Percentiles rank a stretch among this genome's conserved stretches.
Evolutionary conservation across 2,113 vertebrate species (phyloP).

Genomic region (Neotoma lepida): DNA sequence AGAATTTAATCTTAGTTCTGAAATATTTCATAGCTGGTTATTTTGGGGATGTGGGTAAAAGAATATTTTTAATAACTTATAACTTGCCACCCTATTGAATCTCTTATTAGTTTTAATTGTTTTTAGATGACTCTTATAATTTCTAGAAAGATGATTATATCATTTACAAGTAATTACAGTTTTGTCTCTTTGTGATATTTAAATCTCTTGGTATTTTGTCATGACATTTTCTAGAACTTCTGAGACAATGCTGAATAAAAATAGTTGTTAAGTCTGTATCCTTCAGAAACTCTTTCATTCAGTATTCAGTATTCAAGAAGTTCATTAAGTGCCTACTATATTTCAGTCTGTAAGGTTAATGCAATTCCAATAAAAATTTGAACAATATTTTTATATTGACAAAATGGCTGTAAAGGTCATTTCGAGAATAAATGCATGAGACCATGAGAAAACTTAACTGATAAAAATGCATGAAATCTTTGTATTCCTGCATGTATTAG

Average conservation of each 20-base stretch:
- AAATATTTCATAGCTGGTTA: slow-evolving; percentile 35
- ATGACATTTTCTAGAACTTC: slow-evolving; percentile 61
- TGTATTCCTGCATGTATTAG: not conserved
- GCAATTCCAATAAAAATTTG: not conserved
- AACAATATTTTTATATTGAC: slow-evolving; percentile 65
- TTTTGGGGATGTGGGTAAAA: slow-evolving; percentile 5
- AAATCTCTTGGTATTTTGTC: slow-evolving; percentile 52
- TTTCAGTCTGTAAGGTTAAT: not conserved
- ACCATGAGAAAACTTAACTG: not conserved
- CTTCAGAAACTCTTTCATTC: slow-evolving; percentile 19
- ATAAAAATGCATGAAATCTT: slow-evolving; percentile 27
- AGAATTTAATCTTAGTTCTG: not conserved
- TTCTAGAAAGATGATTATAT: slow-evolving; percentile 40
- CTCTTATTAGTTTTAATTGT: slow-evolving; percentile 42
- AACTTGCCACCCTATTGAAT: slow-evolving; percentile 52
- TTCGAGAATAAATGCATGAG: slow-evolving; percentile 52
- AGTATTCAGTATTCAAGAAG: slow-evolving; percentile 46
- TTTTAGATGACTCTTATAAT: slow-evolving; percentile 57
- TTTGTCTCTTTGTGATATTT: slow-evolving; percentile 39
- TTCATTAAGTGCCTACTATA: slow-evolving; percentile 16
- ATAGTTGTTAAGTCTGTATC: slow-evolving; percentile 15
- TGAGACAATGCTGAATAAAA: slow-evolving; percentile 22
- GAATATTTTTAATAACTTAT: slow-evolving; percentile 25
- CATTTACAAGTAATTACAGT: slow-evolving; percentile 43
- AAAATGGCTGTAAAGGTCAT: slow-evolving; percentile 60